Conservation (phyloP, 2,888 invertebrate species). For the Agriotes lineatus region DNA sequence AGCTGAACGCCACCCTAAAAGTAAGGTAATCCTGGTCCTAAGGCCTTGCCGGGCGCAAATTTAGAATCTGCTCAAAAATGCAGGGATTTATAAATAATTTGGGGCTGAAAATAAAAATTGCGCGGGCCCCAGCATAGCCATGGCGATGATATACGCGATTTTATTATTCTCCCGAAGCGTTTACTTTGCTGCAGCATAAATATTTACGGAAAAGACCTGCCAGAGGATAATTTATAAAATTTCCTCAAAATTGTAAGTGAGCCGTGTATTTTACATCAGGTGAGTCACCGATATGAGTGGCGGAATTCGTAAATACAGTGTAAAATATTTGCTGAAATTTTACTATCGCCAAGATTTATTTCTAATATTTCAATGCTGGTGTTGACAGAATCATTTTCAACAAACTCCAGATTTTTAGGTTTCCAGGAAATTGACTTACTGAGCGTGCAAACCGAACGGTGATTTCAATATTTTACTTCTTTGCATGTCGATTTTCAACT, state of each 20-base stretch:
- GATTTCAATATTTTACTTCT: no score
- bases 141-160: conserved; percentile 6
- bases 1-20: conserved; percentile 4
- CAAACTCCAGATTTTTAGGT: background rate
- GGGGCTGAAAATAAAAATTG: conserved; percentile 12
- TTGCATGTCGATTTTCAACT: no score
- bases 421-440: no score
- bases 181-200: conserved; percentile 2
- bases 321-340: background rate
- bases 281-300: background rate
- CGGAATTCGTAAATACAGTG: background rate
- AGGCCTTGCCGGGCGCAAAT: background rate
- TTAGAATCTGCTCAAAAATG: background rate
- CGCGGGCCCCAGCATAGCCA: background rate
- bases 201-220: conserved; percentile 14
- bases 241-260: background rate
- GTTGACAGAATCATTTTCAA: no score
- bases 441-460: no score
- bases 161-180: conserved; percentile 6
- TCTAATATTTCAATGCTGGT: no score
- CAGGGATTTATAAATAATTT: conserved; percentile 6
- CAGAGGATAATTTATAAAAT: conserved; percentile 9
- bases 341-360: no score
- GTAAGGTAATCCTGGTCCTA: background rate
- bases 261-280: background rate